A percentile compares a stretch with the other conserved stretches of the same genome.
These are phyloP conservation scores for Noctua comes DNA, from an alignment of 2,888 invertebrate species.

Conservation along the genomic window DNA sequence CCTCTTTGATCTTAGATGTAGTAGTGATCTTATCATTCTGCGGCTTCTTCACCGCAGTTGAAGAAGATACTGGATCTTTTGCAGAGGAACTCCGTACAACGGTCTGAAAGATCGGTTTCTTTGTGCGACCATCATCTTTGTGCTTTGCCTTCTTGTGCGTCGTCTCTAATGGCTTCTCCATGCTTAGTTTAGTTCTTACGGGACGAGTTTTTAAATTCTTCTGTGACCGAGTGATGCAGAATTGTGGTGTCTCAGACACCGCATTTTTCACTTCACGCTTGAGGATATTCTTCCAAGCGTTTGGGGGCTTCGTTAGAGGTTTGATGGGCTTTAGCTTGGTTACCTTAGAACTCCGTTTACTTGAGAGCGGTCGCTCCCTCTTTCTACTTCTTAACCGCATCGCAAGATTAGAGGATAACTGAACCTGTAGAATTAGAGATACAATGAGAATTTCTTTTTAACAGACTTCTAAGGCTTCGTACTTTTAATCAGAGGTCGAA, in stretches of 20 bases:
- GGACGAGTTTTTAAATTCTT: slow-evolving; percentile 82
- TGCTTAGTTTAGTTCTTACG: slow-evolving; percentile 82
- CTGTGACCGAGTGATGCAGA: slow-evolving; percentile 83
- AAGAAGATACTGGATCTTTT: slow-evolving; percentile 82
- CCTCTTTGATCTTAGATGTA: slow-evolving; percentile 80
- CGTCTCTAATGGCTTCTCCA: slow-evolving; percentile 83
- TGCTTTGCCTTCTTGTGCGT: slow-evolving; percentile 78
- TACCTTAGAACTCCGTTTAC: slow-evolving; percentile 78
- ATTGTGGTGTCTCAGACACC: slow-evolving; percentile 73
- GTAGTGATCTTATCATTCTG: slow-evolving; percentile 82
- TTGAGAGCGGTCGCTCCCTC: slow-evolving; percentile 90
- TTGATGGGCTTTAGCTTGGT: slow-evolving; percentile 78
- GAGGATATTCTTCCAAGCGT: slow-evolving; percentile 83
- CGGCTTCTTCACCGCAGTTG: slow-evolving; percentile 75
- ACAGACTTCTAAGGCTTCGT: neutral
- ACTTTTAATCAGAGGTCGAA: no score
- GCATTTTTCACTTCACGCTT: slow-evolving; percentile 83
- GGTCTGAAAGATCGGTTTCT: slow-evolving; percentile 87
- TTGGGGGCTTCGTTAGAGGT: slow-evolving; percentile 74
- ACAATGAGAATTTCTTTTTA: neutral
- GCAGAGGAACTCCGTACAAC: slow-evolving; percentile 81
- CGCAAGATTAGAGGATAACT: slow-evolving; percentile 79
- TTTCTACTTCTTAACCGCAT: slow-evolving; percentile 93
- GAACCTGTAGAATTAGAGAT: slow-evolving; percentile 73
- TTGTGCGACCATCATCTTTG: slow-evolving; percentile 78